Evolutionary conservation across 2,113 vertebrate species (phyloP).

Genomic region (Nyctereutes procyonoides): DNA sequence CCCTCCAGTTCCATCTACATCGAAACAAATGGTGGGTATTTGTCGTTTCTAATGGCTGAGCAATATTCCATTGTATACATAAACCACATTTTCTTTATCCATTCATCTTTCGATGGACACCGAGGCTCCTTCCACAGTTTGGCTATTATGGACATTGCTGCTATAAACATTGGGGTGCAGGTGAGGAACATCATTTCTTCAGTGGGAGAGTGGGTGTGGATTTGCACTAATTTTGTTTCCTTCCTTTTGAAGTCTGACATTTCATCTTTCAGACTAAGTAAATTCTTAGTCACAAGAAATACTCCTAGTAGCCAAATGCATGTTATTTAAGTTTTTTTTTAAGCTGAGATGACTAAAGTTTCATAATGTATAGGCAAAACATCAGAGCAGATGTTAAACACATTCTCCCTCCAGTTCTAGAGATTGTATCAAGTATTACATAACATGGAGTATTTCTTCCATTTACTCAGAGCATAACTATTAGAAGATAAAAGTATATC

Average conservation of each 20-base stretch:
- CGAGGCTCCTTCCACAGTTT: too few relatives aligned
- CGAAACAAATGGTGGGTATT: too few relatives aligned
- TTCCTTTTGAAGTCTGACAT: slow-evolving; percentile 65
- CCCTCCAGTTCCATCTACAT: too few relatives aligned
- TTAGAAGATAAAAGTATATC: slow-evolving; percentile 14
- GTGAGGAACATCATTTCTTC: background rate
- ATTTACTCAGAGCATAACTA: slow-evolving; percentile 14
- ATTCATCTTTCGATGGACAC: too few relatives aligned
- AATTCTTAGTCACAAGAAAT: slow-evolving; percentile 61
- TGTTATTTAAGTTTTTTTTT: slow-evolving; percentile 61
- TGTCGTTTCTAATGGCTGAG: too few relatives aligned
- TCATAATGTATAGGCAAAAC: slow-evolving; percentile 30
- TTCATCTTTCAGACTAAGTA: slow-evolving; percentile 53
- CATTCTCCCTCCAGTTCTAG: slow-evolving; percentile 50
- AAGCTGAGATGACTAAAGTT: slow-evolving; percentile 23
- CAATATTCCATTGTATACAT: too few relatives aligned
- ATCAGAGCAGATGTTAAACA: slow-evolving; percentile 48
- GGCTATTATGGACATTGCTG: too few relatives aligned
- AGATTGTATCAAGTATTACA: slow-evolving; percentile 50
- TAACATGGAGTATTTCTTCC: slow-evolving; percentile 54
- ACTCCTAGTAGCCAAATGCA: slow-evolving; percentile 52
- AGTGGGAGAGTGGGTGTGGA: background rate
- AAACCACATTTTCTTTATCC: too few relatives aligned
- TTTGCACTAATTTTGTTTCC: slow-evolving; percentile 59
- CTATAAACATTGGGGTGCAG: too few relatives aligned